These are phyloP conservation scores for Heliornis fulica DNA, from an alignment of 2,113 vertebrate species.

Conservation along the genomic window DNA sequence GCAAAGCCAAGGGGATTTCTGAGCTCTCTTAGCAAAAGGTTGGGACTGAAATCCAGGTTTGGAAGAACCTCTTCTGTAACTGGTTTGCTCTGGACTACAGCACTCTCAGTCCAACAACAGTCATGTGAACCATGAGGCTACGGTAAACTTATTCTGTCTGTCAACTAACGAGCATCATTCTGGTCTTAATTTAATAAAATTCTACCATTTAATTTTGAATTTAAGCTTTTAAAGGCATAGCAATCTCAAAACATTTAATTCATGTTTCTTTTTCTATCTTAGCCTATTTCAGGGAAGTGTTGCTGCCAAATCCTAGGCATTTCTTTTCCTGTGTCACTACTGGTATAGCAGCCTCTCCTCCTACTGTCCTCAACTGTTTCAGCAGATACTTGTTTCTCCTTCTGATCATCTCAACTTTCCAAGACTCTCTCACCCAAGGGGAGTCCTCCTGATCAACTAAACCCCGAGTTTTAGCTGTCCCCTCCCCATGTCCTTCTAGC, in stretches of 20 bases:
- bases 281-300: neutral
- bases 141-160: neutral
- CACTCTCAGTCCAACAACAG: neutral
- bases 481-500: neutral
- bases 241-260: neutral
- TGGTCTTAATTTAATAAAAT: neutral
- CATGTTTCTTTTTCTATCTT: neutral
- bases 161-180: neutral
- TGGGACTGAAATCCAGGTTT: neutral
- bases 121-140: neutral
- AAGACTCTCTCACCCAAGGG: neutral
- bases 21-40: neutral
- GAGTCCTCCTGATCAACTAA: neutral
- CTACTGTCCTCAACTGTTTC: neutral
- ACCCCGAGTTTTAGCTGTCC: neutral
- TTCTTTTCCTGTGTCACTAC: neutral
- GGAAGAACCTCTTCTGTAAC: neutral
- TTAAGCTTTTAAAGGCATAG: neutral
- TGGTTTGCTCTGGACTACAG: neutral
- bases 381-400: neutral
- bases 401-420: neutral
- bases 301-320: neutral
- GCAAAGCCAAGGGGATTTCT: neutral
- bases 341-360: neutral
- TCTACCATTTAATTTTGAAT: neutral